phyloP scores from a whole-genome alignment of 1,140 invertebrate species.

The Lordiphosa clarofinis region DNA sequence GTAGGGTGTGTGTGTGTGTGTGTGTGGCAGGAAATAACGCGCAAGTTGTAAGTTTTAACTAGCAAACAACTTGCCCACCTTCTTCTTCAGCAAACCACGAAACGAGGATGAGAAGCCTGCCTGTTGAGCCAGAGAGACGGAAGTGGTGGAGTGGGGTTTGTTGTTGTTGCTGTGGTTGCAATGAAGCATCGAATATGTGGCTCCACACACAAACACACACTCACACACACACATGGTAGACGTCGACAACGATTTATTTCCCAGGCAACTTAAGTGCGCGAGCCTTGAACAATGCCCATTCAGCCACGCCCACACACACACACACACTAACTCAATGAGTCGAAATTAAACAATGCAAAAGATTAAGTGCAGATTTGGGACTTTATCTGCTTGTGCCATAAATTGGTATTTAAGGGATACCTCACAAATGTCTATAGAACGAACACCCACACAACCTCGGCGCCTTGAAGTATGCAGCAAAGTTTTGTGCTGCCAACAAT shows the following conservation, averaged over 20 bases:
- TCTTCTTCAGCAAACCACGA: slow-evolving; percentile 25
- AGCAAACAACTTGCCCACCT: slow-evolving; percentile 54
- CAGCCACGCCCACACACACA: slow-evolving; percentile 34
- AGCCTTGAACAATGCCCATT: slow-evolving; percentile 57
- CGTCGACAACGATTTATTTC: slow-evolving; percentile 68
- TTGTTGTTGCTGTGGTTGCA: slow-evolving; percentile 60
- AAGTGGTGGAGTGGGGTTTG: slow-evolving; percentile 10
- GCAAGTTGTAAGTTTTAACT: slow-evolving; percentile 76
- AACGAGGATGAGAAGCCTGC: slow-evolving; percentile 19
- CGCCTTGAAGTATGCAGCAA: slow-evolving; percentile 63
- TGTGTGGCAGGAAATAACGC: slow-evolving; percentile 73
- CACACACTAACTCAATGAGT: slow-evolving; percentile 69
- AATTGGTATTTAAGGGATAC: slow-evolving; percentile 80
- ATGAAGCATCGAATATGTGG: slow-evolving; percentile 71
- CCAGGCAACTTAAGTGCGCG: slow-evolving; percentile 62
- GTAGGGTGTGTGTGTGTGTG: slow-evolving; percentile 26
- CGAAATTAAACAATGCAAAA: slow-evolving; percentile 80
- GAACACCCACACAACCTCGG: slow-evolving; percentile 21
- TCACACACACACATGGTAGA: slow-evolving; percentile 30
- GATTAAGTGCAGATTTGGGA: slow-evolving; percentile 80
- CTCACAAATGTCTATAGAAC: slow-evolving; percentile 75
- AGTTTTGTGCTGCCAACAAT: slow-evolving; percentile 66
- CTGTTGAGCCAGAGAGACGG: slow-evolving; percentile 45
- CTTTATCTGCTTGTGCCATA: slow-evolving; percentile 80
- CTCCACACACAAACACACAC: slow-evolving; percentile 30